These are phyloP conservation scores for Miniopterus natalensis DNA, from an alignment of 2,113 vertebrate genomes.

Conservation along the genomic window DNA sequence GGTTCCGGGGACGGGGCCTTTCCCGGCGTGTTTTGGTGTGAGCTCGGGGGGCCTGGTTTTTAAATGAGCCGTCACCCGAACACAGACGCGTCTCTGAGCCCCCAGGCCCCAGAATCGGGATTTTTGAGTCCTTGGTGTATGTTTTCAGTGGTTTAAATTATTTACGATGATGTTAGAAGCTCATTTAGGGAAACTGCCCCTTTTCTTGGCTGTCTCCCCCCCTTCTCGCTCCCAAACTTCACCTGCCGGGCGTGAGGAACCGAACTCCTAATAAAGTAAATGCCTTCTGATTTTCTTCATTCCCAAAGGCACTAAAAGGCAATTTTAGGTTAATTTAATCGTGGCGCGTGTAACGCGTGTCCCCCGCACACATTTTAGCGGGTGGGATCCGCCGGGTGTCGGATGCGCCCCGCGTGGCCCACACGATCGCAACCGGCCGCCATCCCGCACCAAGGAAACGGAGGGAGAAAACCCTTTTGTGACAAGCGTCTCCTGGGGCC, in stretches of 20 bases:
- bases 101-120: not conserved
- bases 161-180: not conserved
- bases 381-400: not conserved
- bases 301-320: not conserved
- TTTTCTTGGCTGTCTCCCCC: rapidly evolving
- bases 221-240: no score
- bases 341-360: not conserved
- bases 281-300: not conserved
- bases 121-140: not conserved
- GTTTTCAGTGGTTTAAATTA: not conserved
- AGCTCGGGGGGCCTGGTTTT: no score
- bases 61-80: not conserved
- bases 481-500: no score
- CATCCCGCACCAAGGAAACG: rapidly evolving
- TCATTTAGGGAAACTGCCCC: not conserved
- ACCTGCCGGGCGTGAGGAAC: not conserved
- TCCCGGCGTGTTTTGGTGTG: no score
- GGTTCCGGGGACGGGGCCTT: not conserved
- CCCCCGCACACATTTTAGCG: not conserved
- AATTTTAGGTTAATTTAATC: not conserved
- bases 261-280: not conserved
- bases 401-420: not conserved
- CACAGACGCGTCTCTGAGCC: not conserved
- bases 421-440: not conserved
- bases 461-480: no score